phyloP scores from a whole-genome alignment of 2,797 vertebrate species.

The Sarcophilus harrisii region DNA sequence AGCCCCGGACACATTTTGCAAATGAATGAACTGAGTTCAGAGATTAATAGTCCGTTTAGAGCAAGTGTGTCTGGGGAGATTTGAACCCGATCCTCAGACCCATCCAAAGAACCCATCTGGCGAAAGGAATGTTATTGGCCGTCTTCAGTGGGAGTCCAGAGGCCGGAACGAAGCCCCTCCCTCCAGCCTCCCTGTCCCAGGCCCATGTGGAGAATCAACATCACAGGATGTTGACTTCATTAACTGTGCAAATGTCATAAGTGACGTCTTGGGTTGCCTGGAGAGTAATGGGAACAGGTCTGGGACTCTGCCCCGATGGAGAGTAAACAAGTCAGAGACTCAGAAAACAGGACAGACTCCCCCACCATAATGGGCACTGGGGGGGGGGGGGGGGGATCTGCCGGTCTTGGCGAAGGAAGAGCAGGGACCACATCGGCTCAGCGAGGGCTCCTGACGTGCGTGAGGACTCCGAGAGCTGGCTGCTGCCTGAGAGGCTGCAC shows the following conservation, averaged over 20 bases:
- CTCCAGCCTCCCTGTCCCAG: background rate
- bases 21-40: background rate
- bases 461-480: background rate
- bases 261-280: background rate
- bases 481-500: background rate
- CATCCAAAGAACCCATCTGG: background rate
- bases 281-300: background rate
- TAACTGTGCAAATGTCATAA: background rate
- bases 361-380: accelerated
- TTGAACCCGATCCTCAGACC: background rate
- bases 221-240: background rate
- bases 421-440: background rate
- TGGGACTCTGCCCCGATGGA: background rate
- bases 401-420: background rate
- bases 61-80: background rate
- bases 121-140: background rate
- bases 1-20: background rate
- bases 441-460: background rate
- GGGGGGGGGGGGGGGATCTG: accelerated
- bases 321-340: background rate
- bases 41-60: background rate
- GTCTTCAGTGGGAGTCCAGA: background rate
- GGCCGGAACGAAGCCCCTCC: background rate
- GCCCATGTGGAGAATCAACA: background rate
- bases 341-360: background rate